phyloP scores from a whole-genome alignment of 2,113 vertebrate species.

The Thalassarche chlororhynchos region DNA sequence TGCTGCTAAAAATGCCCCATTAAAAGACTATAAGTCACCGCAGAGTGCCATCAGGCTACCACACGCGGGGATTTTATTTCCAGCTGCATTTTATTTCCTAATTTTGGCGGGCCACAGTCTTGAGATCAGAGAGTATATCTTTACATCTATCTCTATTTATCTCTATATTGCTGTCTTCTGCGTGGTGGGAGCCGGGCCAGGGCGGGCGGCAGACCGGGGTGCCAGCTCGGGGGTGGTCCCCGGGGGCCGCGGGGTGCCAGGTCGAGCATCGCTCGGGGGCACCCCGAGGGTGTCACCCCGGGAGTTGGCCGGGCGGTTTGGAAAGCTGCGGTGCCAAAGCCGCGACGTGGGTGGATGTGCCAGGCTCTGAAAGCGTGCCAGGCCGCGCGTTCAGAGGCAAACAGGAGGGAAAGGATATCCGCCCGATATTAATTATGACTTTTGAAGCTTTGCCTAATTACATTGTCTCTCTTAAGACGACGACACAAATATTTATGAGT shows the following conservation, averaged over 20 bases:
- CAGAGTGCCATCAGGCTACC: neutral
- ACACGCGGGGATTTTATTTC: neutral
- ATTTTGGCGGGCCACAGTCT: neutral
- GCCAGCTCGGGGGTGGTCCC: neutral
- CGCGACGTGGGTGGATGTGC: neutral
- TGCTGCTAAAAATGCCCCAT: slow-evolving; percentile 18
- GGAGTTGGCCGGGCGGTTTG: neutral
- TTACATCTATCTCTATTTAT: neutral
- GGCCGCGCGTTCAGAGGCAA: neutral
- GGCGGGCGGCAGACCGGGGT: neutral
- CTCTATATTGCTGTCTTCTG: neutral
- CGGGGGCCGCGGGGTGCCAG: accelerated
- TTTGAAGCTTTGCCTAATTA: slow-evolving; percentile 67
- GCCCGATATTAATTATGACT: slow-evolving; percentile 38
- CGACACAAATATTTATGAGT: slow-evolving; percentile 68
- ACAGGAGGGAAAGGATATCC: neutral
- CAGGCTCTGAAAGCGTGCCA: slow-evolving; percentile 1
- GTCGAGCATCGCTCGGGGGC: accelerated
- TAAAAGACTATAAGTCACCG: neutral
- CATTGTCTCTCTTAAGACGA: slow-evolving; percentile 50
- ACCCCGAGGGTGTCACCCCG: neutral
- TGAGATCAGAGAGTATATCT: neutral
- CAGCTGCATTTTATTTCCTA: slow-evolving; percentile 22
- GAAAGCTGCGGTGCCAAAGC: neutral
- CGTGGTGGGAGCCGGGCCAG: neutral